Evolutionary conservation across 2,797 vertebrate genomes (phyloP).

Genomic region (Champsocephalus gunnari): DNA sequence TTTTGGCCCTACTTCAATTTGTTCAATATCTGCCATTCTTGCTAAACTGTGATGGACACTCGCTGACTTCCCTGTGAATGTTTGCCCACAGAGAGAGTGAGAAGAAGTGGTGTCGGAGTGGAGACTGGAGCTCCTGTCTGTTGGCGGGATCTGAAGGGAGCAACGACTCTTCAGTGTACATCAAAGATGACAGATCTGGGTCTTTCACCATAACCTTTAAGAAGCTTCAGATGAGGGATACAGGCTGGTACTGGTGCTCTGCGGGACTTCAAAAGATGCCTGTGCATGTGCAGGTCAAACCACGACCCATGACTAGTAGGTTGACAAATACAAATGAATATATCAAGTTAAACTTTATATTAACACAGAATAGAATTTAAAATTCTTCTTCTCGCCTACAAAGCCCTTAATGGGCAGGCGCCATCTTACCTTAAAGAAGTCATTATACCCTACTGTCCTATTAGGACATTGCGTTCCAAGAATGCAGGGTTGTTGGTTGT

Average conservation of each 20-base stretch:
- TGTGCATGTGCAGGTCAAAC: slow-evolving; percentile 71
- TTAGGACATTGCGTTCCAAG: too few species aligned
- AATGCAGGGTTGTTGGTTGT: too few species aligned
- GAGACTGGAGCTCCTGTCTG: slow-evolving; percentile 75
- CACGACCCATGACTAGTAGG: slow-evolving; percentile 67
- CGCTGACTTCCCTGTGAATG: slow-evolving; percentile 47
- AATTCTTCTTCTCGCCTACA: too few species aligned
- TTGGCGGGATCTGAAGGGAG: slow-evolving; percentile 62
- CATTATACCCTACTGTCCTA: too few species aligned
- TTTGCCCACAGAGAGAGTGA: slow-evolving; percentile 72
- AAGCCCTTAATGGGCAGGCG: too few species aligned
- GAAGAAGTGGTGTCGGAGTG: slow-evolving; percentile 85
- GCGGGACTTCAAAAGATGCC: slow-evolving; percentile 62
- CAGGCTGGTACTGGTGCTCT: slow-evolving; percentile 82
- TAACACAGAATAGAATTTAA: too few species aligned
- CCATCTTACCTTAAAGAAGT: too few species aligned
- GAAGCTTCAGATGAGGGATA: slow-evolving; percentile 71
- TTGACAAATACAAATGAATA: neutral
- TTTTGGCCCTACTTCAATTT: neutral
- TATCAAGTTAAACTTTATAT: too few species aligned
- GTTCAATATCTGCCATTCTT: slow-evolving; percentile 6
- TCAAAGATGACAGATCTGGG: slow-evolving; percentile 77
- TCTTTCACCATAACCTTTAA: slow-evolving; percentile 76
- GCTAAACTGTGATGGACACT: slow-evolving; percentile 16
- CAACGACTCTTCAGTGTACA: slow-evolving; percentile 69